These are phyloP conservation scores for Zapornia atra DNA, from an alignment of 2,113 vertebrate genomes.

Conservation along the genomic window DNA sequence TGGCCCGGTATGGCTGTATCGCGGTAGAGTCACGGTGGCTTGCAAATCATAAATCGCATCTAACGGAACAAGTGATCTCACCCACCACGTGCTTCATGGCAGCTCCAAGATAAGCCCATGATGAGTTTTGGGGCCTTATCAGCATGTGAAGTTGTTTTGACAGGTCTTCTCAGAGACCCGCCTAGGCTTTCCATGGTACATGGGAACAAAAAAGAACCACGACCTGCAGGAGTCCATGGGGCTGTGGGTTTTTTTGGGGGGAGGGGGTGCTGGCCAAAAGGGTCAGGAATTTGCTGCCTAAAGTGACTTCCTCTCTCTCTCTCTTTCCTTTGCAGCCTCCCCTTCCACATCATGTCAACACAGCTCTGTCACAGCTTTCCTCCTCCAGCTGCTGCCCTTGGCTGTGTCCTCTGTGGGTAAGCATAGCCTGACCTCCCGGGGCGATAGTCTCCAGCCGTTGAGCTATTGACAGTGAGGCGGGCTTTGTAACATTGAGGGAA, in stretches of 20 bases:
- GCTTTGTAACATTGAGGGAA: no score
- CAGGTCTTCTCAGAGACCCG: fast-evolving
- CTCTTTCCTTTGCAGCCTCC: background rate
- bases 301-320: background rate
- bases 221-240: no score
- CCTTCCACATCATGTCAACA: background rate
- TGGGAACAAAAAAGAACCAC: background rate
- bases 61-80: background rate
- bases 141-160: no score
- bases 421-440: background rate
- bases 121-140: no score
- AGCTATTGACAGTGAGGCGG: fast-evolving
- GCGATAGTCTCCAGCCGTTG: background rate
- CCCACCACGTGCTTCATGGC: background rate
- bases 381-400: background rate
- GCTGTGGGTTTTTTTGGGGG: no score
- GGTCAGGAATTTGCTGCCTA: background rate
- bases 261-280: background rate
- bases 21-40: no score
- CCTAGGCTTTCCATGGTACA: background rate
- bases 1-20: background rate
- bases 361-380: background rate
- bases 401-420: background rate
- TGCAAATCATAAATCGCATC: background rate
- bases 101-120: background rate